Percentiles rank a stretch among this genome's conserved stretches.
Conservation (phyloP, 2,888 invertebrate genomes). For the Platypus cylindrus region DNA sequence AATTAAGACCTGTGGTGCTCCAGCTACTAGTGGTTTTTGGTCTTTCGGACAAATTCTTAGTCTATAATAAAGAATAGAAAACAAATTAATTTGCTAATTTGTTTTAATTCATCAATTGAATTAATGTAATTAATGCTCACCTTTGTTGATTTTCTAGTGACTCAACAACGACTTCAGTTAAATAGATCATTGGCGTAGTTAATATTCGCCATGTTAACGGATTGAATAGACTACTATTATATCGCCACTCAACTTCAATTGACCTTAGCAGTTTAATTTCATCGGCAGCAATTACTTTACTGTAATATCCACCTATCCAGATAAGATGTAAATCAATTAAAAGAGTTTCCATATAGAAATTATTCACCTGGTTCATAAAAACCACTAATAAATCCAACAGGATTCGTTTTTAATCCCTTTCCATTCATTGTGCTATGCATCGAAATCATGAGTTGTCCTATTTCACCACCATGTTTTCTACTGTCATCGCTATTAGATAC, state of each 20-base stretch:
- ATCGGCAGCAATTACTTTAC: slow-evolving; percentile 52
- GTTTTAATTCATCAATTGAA: background rate
- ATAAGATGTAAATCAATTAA: background rate
- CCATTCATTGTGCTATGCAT: slow-evolving; percentile 48
- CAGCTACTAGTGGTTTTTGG: slow-evolving; percentile 52
- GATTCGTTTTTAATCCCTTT: slow-evolving; percentile 25
- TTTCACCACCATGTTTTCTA: slow-evolving; percentile 61
- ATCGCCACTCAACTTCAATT: slow-evolving; percentile 65
- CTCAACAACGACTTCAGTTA: slow-evolving; percentile 58
- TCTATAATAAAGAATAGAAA: slow-evolving; percentile 36
- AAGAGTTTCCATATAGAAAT: background rate
- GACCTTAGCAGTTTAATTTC: slow-evolving; percentile 54
- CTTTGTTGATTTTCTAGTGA: slow-evolving; percentile 57
- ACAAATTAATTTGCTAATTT: too few species aligned
- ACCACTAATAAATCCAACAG: slow-evolving; percentile 27
- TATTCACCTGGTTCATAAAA: slow-evolving; percentile 42
- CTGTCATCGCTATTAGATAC: slow-evolving; percentile 64
- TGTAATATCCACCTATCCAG: slow-evolving; percentile 47
- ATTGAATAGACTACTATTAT: slow-evolving; percentile 64
- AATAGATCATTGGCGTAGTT: slow-evolving; percentile 58
- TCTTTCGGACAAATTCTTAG: slow-evolving; percentile 57
- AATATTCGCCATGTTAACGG: slow-evolving; percentile 74
- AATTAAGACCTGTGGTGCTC: slow-evolving; percentile 40
- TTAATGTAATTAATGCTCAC: slow-evolving; percentile 34
- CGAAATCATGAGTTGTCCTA: slow-evolving; percentile 57